Evolutionary conservation across 2,888 invertebrate species (phyloP), one percentile per base, ranked within the genome.

Genomic region (Cosmorhoe ocellata): DNA sequence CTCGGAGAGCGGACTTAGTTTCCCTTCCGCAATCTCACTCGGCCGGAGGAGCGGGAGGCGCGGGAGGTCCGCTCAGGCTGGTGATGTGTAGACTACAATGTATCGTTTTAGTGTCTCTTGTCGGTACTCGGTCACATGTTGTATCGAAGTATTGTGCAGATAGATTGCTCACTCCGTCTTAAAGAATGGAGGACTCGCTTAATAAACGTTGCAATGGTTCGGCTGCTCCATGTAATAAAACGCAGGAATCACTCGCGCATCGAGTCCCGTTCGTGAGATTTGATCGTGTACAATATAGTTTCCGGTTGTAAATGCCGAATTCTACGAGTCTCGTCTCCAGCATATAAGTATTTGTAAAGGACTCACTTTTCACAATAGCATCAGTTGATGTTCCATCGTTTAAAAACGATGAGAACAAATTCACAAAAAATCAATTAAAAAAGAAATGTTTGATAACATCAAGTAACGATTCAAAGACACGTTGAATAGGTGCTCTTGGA

Each of bases 11-110:
- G 1, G 2, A 10, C 26, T 11, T 7, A 7, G 1, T 22, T 28
- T 37, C 41, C 30, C 13, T 12, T 14, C 39, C 27, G 9, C n/a
- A 12, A 4, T 27, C 39, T 27, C 32, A 27, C 32, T 33, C 22
- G 9, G 11, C 9, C 9, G 39, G 18, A 10, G 2, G 7, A 28
- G 14, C 18, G 2, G 5, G 39, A 22, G 33, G 13, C 14, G 26
- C 7, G 33, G 39, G 2, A 32, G 45, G 22, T 18, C 45, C n/a
- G n/a, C 10, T 12, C 38, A 51, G 3, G 30, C 30, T 56, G 51
- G 51, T 44, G 27, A 28, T 44, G 24, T 36, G 12, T 30, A 26
- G 12, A 37, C 50, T 53, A 59, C 58, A 56, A 50, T 59, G 58
- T 56, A 51, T 45, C 36, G 51, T 24, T 50, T 39, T 50, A 32